A percentile compares a stretch with the other conserved stretches of the same genome.
Conservation (phyloP, 92 coral and sea anemone species). For the Meandrina meandrites region DNA sequence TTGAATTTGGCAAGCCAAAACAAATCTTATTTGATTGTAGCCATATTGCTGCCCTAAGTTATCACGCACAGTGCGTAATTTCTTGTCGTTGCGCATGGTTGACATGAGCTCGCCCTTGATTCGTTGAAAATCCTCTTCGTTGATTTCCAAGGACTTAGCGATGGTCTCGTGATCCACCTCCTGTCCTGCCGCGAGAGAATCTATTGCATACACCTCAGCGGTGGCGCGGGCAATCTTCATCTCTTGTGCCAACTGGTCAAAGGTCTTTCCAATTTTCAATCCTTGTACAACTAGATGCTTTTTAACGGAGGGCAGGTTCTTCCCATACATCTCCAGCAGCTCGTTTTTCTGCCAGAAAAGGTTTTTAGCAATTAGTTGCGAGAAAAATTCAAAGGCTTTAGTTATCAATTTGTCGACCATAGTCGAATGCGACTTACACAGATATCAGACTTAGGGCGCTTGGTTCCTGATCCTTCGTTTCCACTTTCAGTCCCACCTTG, state of each 20-base stretch:
- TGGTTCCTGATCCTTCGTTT: constrained; percentile 13
- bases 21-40: constrained; percentile 8
- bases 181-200: constrained; percentile 3
- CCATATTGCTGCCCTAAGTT: not conserved
- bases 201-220: not conserved
- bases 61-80: constrained; percentile 6
- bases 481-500: too few relatives aligned
- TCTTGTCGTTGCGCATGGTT: not conserved
- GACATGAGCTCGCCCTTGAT: not conserved
- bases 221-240: not conserved
- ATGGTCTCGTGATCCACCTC: not conserved
- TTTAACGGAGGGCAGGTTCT: not conserved
- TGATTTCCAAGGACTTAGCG: not conserved
- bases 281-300: not conserved
- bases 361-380: not conserved
- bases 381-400: not conserved
- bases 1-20: constrained; percentile 1
- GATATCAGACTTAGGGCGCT: constrained; percentile 3
- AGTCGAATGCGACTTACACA: constrained; percentile 17
- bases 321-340: not conserved
- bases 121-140: not conserved
- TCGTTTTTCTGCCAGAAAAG: not conserved
- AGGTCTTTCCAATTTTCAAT: not conserved
- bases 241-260: not conserved
- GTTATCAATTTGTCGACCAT: not conserved